These are phyloP conservation scores for Stegostoma tigrinum DNA, from an alignment of 2,113 vertebrate species.

Conservation along the genomic window DNA sequence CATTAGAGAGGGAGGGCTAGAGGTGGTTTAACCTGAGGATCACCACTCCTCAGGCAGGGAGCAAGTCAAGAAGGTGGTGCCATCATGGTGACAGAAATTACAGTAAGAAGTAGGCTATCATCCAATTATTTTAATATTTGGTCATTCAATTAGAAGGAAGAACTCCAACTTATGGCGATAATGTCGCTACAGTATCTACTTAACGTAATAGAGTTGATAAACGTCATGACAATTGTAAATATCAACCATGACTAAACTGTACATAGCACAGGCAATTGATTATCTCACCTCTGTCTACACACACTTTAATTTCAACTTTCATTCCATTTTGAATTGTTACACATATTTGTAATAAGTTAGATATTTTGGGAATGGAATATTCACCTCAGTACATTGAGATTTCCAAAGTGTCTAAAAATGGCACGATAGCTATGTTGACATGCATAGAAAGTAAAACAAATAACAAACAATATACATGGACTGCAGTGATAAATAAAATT, in stretches of 20 bases:
- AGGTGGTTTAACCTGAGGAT: no score
- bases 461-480: not conserved
- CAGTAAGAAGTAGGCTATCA: not conserved
- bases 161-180: not conserved
- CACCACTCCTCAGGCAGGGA: no score
- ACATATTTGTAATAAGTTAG: not conserved
- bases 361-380: not conserved
- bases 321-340: not conserved
- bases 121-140: not conserved
- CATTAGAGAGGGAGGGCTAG: no score
- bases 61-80: no score
- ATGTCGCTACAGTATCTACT: not conserved
- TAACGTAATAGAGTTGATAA: not conserved
- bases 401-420: conserved; percentile 6
- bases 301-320: not conserved
- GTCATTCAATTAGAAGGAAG: not conserved
- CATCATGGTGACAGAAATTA: no score
- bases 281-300: not conserved
- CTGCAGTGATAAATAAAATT: not conserved
- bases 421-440: not conserved
- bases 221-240: not conserved
- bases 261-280: not conserved
- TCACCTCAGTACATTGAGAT: not conserved
- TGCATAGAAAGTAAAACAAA: not conserved
- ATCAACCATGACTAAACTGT: not conserved